Evolutionary conservation across 1,140 invertebrate genomes (phyloP), one percentile per base, ranked within the genome.

Genomic region (Adelges cooleyi): DNA sequence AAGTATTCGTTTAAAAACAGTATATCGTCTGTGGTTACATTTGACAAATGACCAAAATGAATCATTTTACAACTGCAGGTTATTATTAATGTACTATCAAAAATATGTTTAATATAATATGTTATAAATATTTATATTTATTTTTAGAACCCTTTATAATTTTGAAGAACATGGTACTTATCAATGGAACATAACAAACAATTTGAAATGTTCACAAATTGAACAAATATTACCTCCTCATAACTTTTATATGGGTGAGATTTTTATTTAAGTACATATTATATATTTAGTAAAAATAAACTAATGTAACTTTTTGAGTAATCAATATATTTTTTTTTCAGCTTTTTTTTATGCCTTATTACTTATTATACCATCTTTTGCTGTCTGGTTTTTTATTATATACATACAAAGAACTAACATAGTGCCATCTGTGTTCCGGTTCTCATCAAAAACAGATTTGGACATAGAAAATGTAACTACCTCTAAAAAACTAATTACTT

Each of bases 111-210:
- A 33, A 6, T 33, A 6, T 33, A 33, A 33, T 33, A 33, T 6
- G 29, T 33, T 33, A 33, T 33, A 33, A 33, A 33, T 33, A 33
- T 33, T 33, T 33, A 33, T 33, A 6, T 33, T 33, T 6, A 6
- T 11, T 33, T 33, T 29, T 20, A 62, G 56, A 46, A 67, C 52
- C 22, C 3, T 67, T 18, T 50, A 56, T 33, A 29, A 49, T 18
- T 59, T 67, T 46, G 40, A 56, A 50, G 66, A 67, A 48, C 66
- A 67, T 67, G 66, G 66, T 18, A 27, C 59, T 18, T 67, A 67
- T 49, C 22, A 44, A 29, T 48, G 52, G 66, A 67, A 67, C 29
- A 48, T 67, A 59, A 36, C 66, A 49, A 54, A 40, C 8, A 67
- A 18, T 36, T 22, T 36, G 10, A 18, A 38, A 18, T 67, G 66